Evolutionary conservation across 2,113 vertebrate species (phyloP), one percentile per base, ranked within the genome.

Genomic region (Albula glossodonta): DNA sequence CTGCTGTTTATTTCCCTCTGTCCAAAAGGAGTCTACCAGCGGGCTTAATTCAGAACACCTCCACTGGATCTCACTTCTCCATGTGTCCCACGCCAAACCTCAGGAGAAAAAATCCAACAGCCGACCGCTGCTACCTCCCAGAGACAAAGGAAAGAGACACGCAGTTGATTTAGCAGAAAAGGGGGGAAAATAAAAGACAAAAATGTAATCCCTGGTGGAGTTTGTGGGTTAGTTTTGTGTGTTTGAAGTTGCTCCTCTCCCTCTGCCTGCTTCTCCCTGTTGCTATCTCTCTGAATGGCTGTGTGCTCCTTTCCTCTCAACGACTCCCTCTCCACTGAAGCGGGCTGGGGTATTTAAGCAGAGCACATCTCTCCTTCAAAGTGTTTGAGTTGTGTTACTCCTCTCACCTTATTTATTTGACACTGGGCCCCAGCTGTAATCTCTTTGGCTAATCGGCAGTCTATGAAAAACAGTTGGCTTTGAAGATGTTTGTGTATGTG

Each of bases 41-140:
- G 97, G 97, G 97, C 98, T 97, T 98, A 96, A 97, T 97, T 97
- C 94, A 91, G 93, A 94, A 94, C 93, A 92, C 92, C 92, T 95
- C 89, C 85, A 89, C 87, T 93, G n/a, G 83, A 74, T 93, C 91
- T 90, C 90, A 86, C 86, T 66, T n/a, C 70, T 91, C 89, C 92
- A 90, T 91, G 90, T 92, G 88, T 91, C 91, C 90, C 86, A 88
- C 84, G 31, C 89, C 89, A 56, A 22, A 81, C 86, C 82, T 85
- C 88, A 88, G 52, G 63, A 53, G 22, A 79, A 17, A 79, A 79
- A 5, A 8, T 48, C 41, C 25, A 17, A 25, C 41, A 50, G 78
- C 41, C 50, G 15, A 52, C 31, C 31, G 17, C 74, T 74, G 8
- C 83, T 50, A 56, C 63, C 22, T 52, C n/a, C 52, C 31, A 41